Evolutionary conservation across 2,113 vertebrate species (phyloP), one percentile per base, ranked within the genome.

Genomic region (Hyaena hyaena): DNA sequence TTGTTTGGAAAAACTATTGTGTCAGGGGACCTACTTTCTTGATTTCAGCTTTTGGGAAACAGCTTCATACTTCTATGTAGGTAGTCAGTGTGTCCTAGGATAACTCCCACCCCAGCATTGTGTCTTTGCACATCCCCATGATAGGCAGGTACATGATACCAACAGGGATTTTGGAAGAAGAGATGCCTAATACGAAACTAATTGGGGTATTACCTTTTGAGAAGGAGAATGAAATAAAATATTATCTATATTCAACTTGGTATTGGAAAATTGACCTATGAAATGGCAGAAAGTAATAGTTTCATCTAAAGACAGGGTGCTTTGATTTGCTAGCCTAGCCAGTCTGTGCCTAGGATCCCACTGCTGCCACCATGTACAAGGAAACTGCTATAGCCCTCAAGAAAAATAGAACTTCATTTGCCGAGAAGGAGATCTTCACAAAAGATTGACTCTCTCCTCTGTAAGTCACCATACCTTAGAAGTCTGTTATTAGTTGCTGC

Each of bases 1-100:
- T 97, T 98, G 90, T 98, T 98, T 97, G 95, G 95, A 93, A 96
- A 98, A 95, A 95, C 94, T 95, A 63, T 98, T 98, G 91, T 98
- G 95, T 98, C 97, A 98, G 95, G 88, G 96, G 83, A 95, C 82
- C 95, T 96, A 28, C 65, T 91, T 98, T 97, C 2, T 96, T 94
- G 0, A 85, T 96, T 93, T 93, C 89, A 93, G 71, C 79, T 96
- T 55, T 87, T 93, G 66, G 66, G 26, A 92, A 83, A 61, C 4
- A 28, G 48, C 39, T 66, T 90, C 82, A 33, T 63, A 71, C 35
- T 82, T 21, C 45, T 82, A 2, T 83, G 87, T 93, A 93, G 31
- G 55, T 92, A 74, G 66, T 93, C 5, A 35, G 0, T 92, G 43
- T 91, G 45, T 92, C 77, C 45, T 68, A 17, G 55, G 58, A 63